phyloP scores from a whole-genome alignment of 2,797 vertebrate genomes.

The Takifugu ocellatus region DNA sequence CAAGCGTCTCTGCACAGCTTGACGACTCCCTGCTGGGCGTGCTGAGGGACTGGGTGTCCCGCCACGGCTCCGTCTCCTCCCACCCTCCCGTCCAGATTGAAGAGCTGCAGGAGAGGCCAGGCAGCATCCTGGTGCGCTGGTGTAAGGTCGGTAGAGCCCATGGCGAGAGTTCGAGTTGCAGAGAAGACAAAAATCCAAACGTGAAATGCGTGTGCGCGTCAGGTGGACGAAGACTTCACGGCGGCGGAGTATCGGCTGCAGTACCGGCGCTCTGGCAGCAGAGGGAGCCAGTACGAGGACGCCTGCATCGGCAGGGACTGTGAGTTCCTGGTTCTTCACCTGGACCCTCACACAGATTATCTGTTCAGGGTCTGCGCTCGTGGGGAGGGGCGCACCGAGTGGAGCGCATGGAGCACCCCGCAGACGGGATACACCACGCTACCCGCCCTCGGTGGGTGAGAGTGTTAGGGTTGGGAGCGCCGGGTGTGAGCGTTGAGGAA shows the following conservation, averaged over 20 bases:
- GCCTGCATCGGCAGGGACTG: conserved; percentile 86
- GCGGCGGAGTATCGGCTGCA: conserved; percentile 91
- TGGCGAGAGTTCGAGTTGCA: too few relatives aligned
- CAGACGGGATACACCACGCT: conserved; percentile 85
- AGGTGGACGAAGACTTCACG: conserved; percentile 94
- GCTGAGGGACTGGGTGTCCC: conserved; percentile 82
- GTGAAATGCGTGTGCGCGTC: background rate
- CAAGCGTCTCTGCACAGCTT: conserved; percentile 91
- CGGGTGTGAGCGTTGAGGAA: background rate
- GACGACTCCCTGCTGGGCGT: conserved; percentile 87
- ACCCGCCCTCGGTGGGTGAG: conserved; percentile 82
- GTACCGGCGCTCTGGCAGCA: conserved; percentile 75
- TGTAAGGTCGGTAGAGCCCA: conserved; percentile 82
- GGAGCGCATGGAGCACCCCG: conserved; percentile 95
- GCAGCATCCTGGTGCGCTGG: conserved; percentile 91
- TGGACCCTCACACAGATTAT: conserved; percentile 87
- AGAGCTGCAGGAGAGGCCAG: conserved; percentile 91
- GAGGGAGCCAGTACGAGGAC: conserved; percentile 85
- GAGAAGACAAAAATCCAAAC: too few relatives aligned
- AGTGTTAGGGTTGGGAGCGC: too few relatives aligned
- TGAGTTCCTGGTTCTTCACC: conserved; percentile 88
- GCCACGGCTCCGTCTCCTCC: conserved; percentile 87
- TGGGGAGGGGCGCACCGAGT: conserved; percentile 91
- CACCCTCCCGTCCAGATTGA: conserved; percentile 93
- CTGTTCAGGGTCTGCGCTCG: conserved; percentile 91